phyloP scores from a whole-genome alignment of 2,797 vertebrate genomes.

The Rhinophrynus dorsalis region DNA sequence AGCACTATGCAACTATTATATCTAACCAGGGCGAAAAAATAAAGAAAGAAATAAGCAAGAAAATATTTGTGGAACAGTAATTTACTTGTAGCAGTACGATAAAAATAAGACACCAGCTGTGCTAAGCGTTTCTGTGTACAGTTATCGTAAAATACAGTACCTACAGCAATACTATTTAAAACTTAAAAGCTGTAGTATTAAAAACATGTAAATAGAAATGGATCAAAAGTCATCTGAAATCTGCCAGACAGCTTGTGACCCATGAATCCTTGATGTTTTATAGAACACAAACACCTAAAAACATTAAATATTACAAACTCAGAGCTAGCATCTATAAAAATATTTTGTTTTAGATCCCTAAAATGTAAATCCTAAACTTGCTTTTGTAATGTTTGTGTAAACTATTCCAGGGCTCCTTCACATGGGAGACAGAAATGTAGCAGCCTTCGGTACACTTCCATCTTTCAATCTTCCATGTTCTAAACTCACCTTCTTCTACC shows the following conservation, averaged over 20 bases:
- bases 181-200: neutral
- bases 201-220: neutral
- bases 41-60: slow-evolving; percentile 18
- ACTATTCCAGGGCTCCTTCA: too few species aligned
- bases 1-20: slow-evolving; percentile 22
- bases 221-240: neutral
- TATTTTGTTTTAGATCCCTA: too few species aligned
- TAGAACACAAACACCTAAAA: too few species aligned
- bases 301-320: too few species aligned
- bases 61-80: slow-evolving; percentile 27
- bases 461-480: too few species aligned
- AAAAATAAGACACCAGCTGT: slow-evolving; percentile 14
- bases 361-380: too few species aligned
- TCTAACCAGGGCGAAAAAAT: neutral
- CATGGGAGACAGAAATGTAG: too few species aligned
- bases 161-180: neutral
- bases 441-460: too few species aligned
- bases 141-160: slow-evolving; percentile 18
- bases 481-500: too few species aligned
- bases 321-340: too few species aligned
- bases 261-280: neutral
- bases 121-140: slow-evolving; percentile 13
- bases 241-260: neutral
- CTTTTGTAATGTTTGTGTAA: too few species aligned
- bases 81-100: slow-evolving; percentile 20